Percentiles rank a stretch among this genome's conserved stretches.
phyloP scores from a whole-genome alignment of 2,888 invertebrate genomes.

The Ceramica pisi region DNA sequence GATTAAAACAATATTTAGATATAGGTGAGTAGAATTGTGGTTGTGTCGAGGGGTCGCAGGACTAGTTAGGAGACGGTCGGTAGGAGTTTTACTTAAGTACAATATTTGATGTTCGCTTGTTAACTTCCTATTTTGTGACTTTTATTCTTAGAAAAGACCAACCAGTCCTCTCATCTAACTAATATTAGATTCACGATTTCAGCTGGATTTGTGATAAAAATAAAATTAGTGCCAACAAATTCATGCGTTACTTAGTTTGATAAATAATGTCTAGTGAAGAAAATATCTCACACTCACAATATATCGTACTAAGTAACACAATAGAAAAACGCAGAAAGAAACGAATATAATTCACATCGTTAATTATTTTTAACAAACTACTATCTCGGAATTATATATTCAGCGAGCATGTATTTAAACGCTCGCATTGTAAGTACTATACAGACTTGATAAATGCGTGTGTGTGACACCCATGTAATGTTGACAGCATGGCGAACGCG shows the following conservation, averaged over 20 bases:
- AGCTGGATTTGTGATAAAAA: not conserved
- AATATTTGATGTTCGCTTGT: too few species aligned
- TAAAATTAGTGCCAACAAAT: not conserved
- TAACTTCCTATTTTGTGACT: not conserved
- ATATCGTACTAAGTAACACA: not conserved
- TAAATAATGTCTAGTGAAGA: not conserved
- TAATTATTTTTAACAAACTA: slow-evolving; percentile 6
- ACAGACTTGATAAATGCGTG: slow-evolving; percentile 31
- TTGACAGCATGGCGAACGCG: slow-evolving; percentile 69
- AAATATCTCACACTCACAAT: not conserved
- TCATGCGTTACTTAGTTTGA: not conserved
- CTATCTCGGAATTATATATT: slow-evolving; percentile 5
- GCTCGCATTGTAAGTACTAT: slow-evolving; percentile 26
- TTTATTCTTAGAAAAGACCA: not conserved
- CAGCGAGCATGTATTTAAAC: slow-evolving; percentile 31
- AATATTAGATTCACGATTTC: not conserved
- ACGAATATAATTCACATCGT: not conserved
- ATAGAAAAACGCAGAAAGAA: not conserved
- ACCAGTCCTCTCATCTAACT: not conserved
- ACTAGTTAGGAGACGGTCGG: too few species aligned
- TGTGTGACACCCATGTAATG: slow-evolving; percentile 51
- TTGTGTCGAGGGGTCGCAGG: not conserved
- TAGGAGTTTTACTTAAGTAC: not conserved
- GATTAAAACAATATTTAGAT: slow-evolving; percentile 59
- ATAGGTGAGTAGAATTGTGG: slow-evolving; percentile 31